Percentiles rank a stretch among this genome's conserved stretches.
phyloP scores from a whole-genome alignment of 2,113 vertebrate species.

The Recurvirostra avosetta region DNA sequence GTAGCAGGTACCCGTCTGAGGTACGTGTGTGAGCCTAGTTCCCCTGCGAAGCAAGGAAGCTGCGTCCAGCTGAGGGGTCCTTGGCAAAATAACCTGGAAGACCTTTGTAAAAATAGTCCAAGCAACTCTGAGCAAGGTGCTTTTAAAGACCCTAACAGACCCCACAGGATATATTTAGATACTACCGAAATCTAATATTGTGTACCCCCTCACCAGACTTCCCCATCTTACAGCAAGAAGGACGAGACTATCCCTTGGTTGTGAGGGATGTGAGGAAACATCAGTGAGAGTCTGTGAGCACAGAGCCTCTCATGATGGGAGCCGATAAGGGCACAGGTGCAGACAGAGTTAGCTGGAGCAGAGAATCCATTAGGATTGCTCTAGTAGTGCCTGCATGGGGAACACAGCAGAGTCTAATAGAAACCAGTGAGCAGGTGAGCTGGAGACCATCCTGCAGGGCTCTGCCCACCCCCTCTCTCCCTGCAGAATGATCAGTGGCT shows the following conservation, averaged over 20 bases:
- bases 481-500: background rate
- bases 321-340: background rate
- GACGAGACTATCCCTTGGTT: background rate
- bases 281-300: background rate
- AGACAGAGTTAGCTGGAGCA: background rate
- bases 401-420: background rate
- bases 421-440: background rate
- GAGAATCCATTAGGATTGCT: background rate
- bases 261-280: background rate
- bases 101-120: background rate
- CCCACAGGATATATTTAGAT: background rate
- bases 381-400: background rate
- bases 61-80: background rate
- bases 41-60: background rate
- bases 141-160: background rate
- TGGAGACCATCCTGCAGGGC: background rate
- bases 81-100: background rate
- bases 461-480: background rate
- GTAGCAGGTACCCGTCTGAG: background rate
- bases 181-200: background rate
- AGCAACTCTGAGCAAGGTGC: background rate
- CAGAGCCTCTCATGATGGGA: background rate
- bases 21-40: rapidly evolving
- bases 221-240: background rate
- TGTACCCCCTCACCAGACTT: background rate